Conservation (phyloP, 53 echinoderm and acorn worm genomes). For the Mesocentrotus franciscanus region DNA sequence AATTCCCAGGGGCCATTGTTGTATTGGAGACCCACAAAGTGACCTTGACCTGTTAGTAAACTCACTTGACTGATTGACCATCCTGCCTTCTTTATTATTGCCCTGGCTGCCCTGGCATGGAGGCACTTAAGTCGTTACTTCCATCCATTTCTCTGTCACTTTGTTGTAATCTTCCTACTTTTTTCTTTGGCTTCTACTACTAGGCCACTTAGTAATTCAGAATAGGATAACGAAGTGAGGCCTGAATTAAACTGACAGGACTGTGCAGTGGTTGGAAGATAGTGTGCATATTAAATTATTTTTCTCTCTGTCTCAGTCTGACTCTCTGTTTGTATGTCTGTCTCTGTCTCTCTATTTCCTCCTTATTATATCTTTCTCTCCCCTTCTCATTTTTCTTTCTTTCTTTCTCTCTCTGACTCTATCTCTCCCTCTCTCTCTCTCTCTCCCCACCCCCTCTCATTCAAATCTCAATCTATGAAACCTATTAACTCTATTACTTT, state of each 20-base stretch:
- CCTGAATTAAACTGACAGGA: slow-evolving; percentile 25
- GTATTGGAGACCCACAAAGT: neutral
- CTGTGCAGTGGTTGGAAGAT: neutral
- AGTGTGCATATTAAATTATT: neutral
- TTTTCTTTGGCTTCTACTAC: neutral
- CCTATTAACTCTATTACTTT: neutral
- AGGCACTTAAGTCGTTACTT: neutral
- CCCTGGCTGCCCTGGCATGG: neutral
- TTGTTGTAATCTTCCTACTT: neutral
- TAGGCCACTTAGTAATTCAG: neutral
- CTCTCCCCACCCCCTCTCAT: neutral
- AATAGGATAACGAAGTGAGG: slow-evolving; percentile 20
- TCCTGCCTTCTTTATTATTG: slow-evolving; percentile 22
- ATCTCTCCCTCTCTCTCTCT: neutral
- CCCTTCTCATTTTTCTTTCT: neutral
- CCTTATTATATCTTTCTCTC: neutral
- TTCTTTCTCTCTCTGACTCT: neutral
- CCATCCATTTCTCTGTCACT: slow-evolving; percentile 30
- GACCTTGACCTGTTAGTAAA: slow-evolving; percentile 34
- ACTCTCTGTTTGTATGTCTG: neutral
- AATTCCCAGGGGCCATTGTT: slow-evolving; percentile 45
- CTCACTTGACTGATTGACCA: slow-evolving; percentile 31
- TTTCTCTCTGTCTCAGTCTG: neutral
- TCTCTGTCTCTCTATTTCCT: too few relatives aligned
- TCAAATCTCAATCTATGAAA: neutral